Base-by-base conservation (phyloP, 2,888 invertebrate species). In the Nasonia oneida region DNA sequence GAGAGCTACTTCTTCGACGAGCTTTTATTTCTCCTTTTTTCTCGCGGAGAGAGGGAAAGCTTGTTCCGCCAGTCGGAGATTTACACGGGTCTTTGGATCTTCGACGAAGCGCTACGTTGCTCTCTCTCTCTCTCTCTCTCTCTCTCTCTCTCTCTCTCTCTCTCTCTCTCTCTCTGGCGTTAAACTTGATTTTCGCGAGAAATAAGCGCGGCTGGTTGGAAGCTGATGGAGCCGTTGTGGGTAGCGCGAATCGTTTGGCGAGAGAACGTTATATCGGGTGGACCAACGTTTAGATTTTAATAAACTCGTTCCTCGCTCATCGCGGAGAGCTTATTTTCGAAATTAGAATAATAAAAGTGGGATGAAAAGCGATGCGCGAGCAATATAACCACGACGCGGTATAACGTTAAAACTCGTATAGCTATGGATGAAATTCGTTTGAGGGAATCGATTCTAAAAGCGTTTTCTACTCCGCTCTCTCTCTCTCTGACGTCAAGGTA, bases 391-490 rank as follows among this genome's bases (percentile, higher is more conserved):
- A 14, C 50, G 3, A 42, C 37, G 15, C 23, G 15, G 3, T 5
- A 67, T 6, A 42, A 67, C 23, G n/a, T 53, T 53, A 39, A 39
- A 74, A 79, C 47, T 75, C 57, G n/a, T 73, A 73, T 47, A 73
- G 81, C 14, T 61, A 75, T 42, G 80, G 42, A 80, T 80, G 70
- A 71, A 85, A 33, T 77, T 85, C 57, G 77, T 80, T 67, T 39
- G 64, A 80, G 53, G 75, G 74, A 80, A 80, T 79, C 64, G 84
- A 79, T 85, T 81, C 70, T 80, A 47, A 23, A 81, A 53, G 15
- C 75, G 18, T 84, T 73, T 37, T 47, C 47, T 29, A 29, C 29
- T 12, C 47, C 12, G 18, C 71, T 77, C 29, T 29, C 29, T 29
- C 1, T n/a, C 29, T 29, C 29, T 29, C 81, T 85, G 85, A 85